These are phyloP conservation scores for Ctenosaura bakeri DNA, from an alignment of 2,797 vertebrate species.

Conservation along the genomic window DNA sequence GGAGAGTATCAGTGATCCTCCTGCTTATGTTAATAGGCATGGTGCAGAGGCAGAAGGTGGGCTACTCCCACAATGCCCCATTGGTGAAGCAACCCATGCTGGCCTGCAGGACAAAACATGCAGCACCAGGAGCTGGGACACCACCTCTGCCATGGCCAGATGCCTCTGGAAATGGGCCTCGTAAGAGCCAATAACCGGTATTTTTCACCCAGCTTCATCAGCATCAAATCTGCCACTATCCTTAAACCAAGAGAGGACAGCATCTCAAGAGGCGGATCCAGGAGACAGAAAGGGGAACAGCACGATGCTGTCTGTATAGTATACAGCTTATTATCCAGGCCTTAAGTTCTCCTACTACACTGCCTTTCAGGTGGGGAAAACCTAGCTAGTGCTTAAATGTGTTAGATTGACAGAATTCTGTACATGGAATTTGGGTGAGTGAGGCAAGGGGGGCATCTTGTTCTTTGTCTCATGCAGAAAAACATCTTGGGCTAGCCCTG, in stretches of 20 bases:
- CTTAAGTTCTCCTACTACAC: too few species aligned
- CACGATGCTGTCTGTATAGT: too few species aligned
- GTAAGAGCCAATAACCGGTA: neutral
- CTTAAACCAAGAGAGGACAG: too few species aligned
- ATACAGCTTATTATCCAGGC: too few species aligned
- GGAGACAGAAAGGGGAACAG: too few species aligned
- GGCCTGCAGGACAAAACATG: neutral
- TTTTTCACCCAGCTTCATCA: neutral
- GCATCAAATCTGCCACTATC: too few species aligned
- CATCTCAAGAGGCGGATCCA: too few species aligned
- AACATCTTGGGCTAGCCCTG: neutral
- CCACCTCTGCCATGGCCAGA: neutral
- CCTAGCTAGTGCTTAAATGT: too few species aligned
- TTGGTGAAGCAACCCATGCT: neutral
- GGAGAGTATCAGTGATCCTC: neutral
- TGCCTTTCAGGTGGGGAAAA: too few species aligned
- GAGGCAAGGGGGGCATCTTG: neutral
- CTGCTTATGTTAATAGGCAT: neutral
- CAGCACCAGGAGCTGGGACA: neutral
- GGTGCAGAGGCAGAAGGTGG: neutral
- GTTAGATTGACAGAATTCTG: too few species aligned
- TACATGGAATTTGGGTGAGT: too few species aligned
- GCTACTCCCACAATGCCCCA: neutral
- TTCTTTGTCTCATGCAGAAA: neutral
- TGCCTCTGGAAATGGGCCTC: neutral